phyloP scores from a whole-genome alignment of 2,888 invertebrate species.

The Epinotia nisella region DNA sequence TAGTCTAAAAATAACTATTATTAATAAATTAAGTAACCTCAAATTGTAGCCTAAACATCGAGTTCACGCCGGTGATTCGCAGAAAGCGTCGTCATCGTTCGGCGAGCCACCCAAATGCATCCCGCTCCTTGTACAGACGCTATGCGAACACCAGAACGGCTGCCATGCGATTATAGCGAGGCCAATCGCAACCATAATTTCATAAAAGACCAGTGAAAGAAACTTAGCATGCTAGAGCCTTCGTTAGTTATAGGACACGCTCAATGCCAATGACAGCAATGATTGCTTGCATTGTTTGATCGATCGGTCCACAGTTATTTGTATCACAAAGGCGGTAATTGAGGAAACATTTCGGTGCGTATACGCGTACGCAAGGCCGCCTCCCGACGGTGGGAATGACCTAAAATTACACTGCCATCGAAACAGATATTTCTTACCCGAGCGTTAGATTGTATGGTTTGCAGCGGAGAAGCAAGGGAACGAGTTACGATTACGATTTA shows the following conservation, averaged over 20 bases:
- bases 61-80: conserved; percentile 35
- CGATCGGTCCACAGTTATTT: conserved; percentile 52
- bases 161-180: conserved; percentile 11
- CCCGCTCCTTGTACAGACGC: conserved; percentile 34
- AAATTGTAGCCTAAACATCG: conserved; percentile 41
- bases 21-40: conserved; percentile 24
- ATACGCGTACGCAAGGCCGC: conserved; percentile 61
- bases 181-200: conserved; percentile 11
- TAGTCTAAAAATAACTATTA: conserved; percentile 18
- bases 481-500: background rate
- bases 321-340: conserved; percentile 61
- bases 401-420: conserved; percentile 69
- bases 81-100: conserved; percentile 12
- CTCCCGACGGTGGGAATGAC: conserved; percentile 73
- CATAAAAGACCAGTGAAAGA: background rate
- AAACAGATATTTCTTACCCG: conserved; percentile 60
- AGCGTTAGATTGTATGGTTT: conserved; percentile 52
- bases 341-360: conserved; percentile 56
- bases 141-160: conserved; percentile 23
- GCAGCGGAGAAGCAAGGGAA: conserved; percentile 47
- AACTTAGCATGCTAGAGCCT: conserved; percentile 19
- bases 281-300: conserved; percentile 59
- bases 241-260: conserved; percentile 59
- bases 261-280: conserved; percentile 56
- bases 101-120: conserved; percentile 30